Evolutionary conservation across 1,140 invertebrate genomes (phyloP), one percentile per base, ranked within the genome.

Genomic region (Homalodisca vitripennis): DNA sequence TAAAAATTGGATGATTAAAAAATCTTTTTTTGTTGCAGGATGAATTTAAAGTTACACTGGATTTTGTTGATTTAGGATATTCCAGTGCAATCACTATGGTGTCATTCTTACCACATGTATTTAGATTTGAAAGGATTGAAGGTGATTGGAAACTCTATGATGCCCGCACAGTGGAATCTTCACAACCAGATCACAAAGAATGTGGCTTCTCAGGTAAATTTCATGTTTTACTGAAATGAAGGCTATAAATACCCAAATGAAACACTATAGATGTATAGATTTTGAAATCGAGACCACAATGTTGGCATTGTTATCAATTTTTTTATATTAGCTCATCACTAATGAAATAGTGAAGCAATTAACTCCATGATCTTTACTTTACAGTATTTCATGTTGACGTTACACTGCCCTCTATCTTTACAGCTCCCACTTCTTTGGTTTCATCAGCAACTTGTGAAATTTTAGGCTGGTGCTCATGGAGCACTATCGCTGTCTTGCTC

Each of bases 141-240:
- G 48, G 48, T 3, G 48, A 51, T 20, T 51, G 48, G 48, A 51
- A 51, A 22, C 48, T 51, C 48, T 51, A 51, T 20, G 48, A 51
- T 51, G 48, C 48, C 3, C 48, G 48, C 17, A 10, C 22, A 14
- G 48, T 51, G 14, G 3, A 14, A 3, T 22, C 17, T 20, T 14
- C 17, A 51, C 3, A 3, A 20, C 48, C 22, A 3, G 48, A 51
- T n/a, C 14, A 3, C 48, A 6, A 51, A 51, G 48, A 51, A 12
- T 51, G 3, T n/a, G 2, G 3, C 48, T 3, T 12, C 3, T 10
- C 6, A 12, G 48, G 48, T 20, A 6, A 51, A 51, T 6, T 51
- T 41, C 17, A 10, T 41, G 6, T 41, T 41, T 41, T 10, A 41
- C 17, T 41, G 6, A 41, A 41, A 41, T 10, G 17, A 10, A 10